These are phyloP conservation scores for Chelmon rostratus DNA, from an alignment of 2,797 vertebrate genomes.

Conservation along the genomic window DNA sequence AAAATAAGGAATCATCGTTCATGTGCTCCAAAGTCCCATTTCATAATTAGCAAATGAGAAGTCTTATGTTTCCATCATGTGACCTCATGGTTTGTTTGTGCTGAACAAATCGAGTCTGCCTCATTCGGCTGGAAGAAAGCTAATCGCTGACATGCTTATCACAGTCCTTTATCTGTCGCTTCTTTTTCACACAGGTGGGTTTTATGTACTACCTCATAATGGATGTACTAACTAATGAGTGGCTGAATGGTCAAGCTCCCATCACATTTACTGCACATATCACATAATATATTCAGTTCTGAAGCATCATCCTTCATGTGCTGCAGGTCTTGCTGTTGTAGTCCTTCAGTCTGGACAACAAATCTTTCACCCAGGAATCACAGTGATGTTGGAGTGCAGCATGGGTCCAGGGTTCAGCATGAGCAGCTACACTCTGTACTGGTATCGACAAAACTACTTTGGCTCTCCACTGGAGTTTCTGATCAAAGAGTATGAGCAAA, in stretches of 20 bases:
- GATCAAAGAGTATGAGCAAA: slow-evolving; percentile 21
- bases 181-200: slow-evolving; percentile 39
- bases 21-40: too few relatives aligned
- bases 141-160: slow-evolving; percentile 32
- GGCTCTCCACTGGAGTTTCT: slow-evolving; percentile 61
- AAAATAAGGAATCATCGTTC: too few relatives aligned
- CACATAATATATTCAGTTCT: not conserved
- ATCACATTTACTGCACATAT: too few relatives aligned
- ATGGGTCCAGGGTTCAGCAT: slow-evolving; percentile 64
- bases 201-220: slow-evolving; percentile 3
- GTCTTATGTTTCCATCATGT: not conserved
- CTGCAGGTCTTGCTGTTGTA: slow-evolving; percentile 55
- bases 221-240: too few relatives aligned
- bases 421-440: slow-evolving; percentile 72
- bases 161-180: not conserved
- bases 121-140: not conserved
- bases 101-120: not conserved
- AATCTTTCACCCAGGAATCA: not conserved
- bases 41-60: too few relatives aligned
- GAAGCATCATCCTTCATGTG: not conserved
- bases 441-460: slow-evolving; percentile 72
- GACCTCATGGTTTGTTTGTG: not conserved
- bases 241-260: too few relatives aligned
- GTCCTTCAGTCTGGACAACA: slow-evolving; percentile 58
- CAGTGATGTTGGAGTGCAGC: slow-evolving; percentile 62